Base-by-base conservation (phyloP, 2,113 vertebrate species). In the Tricholaema leucomelas region DNA sequence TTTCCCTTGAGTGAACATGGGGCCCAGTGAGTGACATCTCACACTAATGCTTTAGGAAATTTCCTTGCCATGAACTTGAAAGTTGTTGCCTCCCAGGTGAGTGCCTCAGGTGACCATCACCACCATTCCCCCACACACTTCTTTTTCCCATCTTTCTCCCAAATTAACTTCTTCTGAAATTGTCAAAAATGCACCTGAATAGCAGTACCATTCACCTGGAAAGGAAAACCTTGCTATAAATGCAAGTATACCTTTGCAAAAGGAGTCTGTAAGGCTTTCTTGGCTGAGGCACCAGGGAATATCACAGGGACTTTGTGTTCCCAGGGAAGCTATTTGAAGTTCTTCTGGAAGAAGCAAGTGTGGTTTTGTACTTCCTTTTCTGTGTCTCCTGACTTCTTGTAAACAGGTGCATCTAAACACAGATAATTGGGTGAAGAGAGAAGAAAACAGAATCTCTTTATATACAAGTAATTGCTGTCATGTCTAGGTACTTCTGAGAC, bases 321-420 rank as follows among this genome's bases (percentile, higher is more conserved):
- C 87, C 78, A 92, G 81, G 54, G 75, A 16, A 78, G 64, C 27
- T 90, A 60, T 81, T 92, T 89, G 76, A 52, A 65, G 38, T 58
- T 75, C 21, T 54, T 24, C 67, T 91, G 79, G 59, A 69, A 90
- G 59, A 89, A 82, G 38, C 0, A 0, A 87, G 64, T 54, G 44
- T 58, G 72, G 85, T 88, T 85, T 81, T 3, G 0, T 78, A 7
- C 38, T 64, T 71, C 48, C 35, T 75, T 80, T 80, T 58, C 79
- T 18, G 65, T 76, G 44, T 81, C 56, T 40, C 36, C 12, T 21
- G 67, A 63, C 36, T 85, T 65, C n/a, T 61, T 74, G 50, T 80
- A 69, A 85, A 69, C 44, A 50, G 64, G 64, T 46, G 55, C 12
- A 20, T 86, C 66, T 87, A 90, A 96, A 92, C 44, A 77, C 59